Percentiles rank a stretch among this genome's conserved stretches.
These are phyloP conservation scores for Nephila pilipes DNA, from an alignment of 1,140 invertebrate genomes.

Conservation along the genomic window DNA sequence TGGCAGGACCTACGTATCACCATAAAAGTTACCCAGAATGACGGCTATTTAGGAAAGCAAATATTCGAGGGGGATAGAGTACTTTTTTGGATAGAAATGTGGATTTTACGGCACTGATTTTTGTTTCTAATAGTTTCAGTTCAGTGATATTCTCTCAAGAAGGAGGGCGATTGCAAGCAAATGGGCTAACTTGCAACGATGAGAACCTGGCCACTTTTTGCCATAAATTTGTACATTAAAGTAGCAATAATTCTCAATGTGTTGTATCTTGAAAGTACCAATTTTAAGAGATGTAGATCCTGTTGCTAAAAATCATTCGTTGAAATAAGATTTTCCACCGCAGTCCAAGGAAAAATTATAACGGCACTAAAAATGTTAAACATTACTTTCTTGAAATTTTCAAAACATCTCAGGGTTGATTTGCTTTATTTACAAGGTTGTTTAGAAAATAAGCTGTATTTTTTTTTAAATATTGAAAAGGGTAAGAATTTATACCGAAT, in stretches of 20 bases:
- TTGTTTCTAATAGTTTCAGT: slow-evolving; percentile 28
- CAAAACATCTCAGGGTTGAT: background rate
- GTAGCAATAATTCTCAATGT: background rate
- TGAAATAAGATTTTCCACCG: background rate
- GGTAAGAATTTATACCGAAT: background rate
- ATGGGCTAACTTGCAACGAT: background rate
- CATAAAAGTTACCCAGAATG: slow-evolving; percentile 43
- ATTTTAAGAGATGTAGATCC: background rate
- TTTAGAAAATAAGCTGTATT: background rate
- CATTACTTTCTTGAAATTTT: background rate
- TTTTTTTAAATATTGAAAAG: background rate
- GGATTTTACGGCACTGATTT: slow-evolving; percentile 34
- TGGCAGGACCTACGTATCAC: slow-evolving; percentile 12
- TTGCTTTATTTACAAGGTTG: background rate
- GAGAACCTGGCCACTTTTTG: background rate
- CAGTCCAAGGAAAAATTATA: background rate
- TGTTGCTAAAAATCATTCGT: background rate
- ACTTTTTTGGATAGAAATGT: slow-evolving; percentile 29
- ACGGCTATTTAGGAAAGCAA: slow-evolving; percentile 56
- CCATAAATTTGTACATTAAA: slow-evolving; percentile 11
- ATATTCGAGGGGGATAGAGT: slow-evolving; percentile 20
- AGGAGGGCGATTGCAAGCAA: background rate
- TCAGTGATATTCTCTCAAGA: background rate
- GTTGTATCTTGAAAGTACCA: background rate
- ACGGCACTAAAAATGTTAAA: background rate